Evolutionary conservation across 1,140 invertebrate species (phyloP).

Genomic region (Orchestia grillus): DNA sequence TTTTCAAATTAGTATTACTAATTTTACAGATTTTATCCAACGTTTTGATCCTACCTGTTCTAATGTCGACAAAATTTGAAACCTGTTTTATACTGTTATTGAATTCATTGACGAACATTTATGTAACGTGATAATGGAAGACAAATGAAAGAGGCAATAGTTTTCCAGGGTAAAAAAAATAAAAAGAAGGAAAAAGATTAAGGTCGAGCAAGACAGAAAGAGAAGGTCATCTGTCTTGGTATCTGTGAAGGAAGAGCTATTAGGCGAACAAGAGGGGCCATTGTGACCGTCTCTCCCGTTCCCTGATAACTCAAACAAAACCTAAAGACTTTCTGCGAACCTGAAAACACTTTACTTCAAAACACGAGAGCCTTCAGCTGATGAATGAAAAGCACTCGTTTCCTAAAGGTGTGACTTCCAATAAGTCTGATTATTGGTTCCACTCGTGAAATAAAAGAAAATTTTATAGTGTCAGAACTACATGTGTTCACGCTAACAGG

Average conservation of each 20-base stretch:
- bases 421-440: neutral
- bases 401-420: neutral
- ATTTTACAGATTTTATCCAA: too few relatives aligned
- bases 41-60: neutral
- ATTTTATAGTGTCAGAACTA: too few relatives aligned
- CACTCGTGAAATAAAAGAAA: neutral
- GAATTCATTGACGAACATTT: neutral
- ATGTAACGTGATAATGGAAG: neutral
- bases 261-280: conserved; percentile 43
- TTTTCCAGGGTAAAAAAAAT: conserved; percentile 17
- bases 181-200: conserved; percentile 45
- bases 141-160: conserved; percentile 25
- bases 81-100: neutral
- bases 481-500: too few relatives aligned
- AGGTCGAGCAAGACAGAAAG: conserved; percentile 50
- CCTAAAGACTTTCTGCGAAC: conserved; percentile 42
- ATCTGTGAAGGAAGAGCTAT: conserved; percentile 54
- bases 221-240: conserved; percentile 50
- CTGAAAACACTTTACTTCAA: conserved; percentile 21
- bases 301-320: conserved; percentile 31
- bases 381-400: neutral
- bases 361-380: neutral
- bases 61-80: neutral
- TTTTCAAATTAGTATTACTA: too few relatives aligned
- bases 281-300: neutral